A percentile compares a stretch with the other conserved stretches of the same genome.
phyloP scores from a whole-genome alignment of 2,888 invertebrate genomes.

The Netelia inedita region DNA sequence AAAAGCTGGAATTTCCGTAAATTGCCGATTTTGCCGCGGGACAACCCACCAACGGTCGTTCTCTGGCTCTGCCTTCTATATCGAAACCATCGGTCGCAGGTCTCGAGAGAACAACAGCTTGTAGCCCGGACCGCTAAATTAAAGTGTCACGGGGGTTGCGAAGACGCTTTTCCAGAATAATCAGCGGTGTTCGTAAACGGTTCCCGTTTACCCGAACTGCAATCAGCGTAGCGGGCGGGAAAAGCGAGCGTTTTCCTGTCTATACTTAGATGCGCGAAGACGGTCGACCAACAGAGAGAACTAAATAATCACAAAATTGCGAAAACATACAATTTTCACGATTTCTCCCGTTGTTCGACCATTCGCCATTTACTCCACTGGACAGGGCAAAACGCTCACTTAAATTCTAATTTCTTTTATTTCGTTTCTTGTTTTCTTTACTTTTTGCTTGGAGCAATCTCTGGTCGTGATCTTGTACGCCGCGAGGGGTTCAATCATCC shows the following conservation, averaged over 20 bases:
- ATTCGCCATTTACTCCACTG: not conserved
- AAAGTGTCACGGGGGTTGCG: constrained; percentile 65
- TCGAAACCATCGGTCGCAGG: not conserved
- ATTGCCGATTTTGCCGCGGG: constrained; percentile 77
- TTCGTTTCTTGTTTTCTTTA: not conserved
- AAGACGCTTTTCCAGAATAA: constrained; percentile 63
- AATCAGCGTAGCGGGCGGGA: constrained; percentile 39
- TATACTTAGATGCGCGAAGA: constrained; percentile 45
- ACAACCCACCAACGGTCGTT: constrained; percentile 70
- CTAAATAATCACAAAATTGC: constrained; percentile 19
- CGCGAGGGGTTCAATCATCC: constrained; percentile 41
- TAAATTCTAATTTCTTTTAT: constrained; percentile 31
- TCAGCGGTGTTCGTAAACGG: constrained; percentile 55
- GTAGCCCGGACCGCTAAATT: constrained; percentile 61
- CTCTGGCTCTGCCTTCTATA: not conserved
- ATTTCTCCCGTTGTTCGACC: constrained; percentile 37
- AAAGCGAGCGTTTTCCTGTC: constrained; percentile 17
- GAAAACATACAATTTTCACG: constrained; percentile 67
- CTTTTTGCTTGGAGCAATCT: constrained; percentile 21
- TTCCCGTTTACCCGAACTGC: constrained; percentile 39
- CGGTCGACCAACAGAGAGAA: not conserved
- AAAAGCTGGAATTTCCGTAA: constrained; percentile 81
- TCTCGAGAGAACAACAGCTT: constrained; percentile 57
- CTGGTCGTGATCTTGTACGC: constrained; percentile 13
- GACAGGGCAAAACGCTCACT: constrained; percentile 32